Base-by-base conservation (phyloP, 2,888 invertebrate genomes). In the Drosophila hamatofila region DNA sequence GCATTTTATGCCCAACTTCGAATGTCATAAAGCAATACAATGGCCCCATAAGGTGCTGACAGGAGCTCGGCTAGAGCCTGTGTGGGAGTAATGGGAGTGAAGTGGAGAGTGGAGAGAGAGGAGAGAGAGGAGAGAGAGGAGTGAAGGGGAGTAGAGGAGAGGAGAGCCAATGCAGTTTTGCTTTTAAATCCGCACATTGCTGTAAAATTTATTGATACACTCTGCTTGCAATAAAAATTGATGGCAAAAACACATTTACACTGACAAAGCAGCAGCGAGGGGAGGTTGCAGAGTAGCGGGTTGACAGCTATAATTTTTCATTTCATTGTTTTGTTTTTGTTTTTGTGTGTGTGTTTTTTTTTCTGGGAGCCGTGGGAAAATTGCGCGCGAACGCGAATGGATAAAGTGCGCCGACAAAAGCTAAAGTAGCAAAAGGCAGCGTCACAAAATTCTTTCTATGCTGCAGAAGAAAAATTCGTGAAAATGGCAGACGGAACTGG, bases 151-250 rank as follows among this genome's bases (percentile, higher is more conserved):
- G 52, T 14, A 3, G 39, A 39, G 39, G 3, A n/a, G n/a, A n/a
- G 39, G 37, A 44, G 46, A 48, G 54, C 18, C 59, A 64, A 63
- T 79, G 84, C 78, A 89, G 74, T 88, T 81, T 64, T 72, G 68
- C 72, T 75, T 70, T 81, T 78, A 70, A 81, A 74, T 81, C 79
- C 60, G 70, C 62, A 73, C 73, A 75, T 76, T 85, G 76, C 81
- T 87, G 79, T 83, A 74, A 78, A 87, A 86, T 86, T 89, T 89
- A 86, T 88, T 81, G 89, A 89, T 83, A 85, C 88, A 90, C 81
- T 89, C 77, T 78, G 77, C 79, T 88, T 60, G 85, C 86, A 78
- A 88, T 86, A 89, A 86, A 86, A 89, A 86, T 86, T 82, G 88
- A 89, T 86, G 86, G 86, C 76, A 74, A 83, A 89, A 88, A 85